phyloP scores from a whole-genome alignment of 2,888 invertebrate genomes.

The Hypselothyrea guttata region DNA sequence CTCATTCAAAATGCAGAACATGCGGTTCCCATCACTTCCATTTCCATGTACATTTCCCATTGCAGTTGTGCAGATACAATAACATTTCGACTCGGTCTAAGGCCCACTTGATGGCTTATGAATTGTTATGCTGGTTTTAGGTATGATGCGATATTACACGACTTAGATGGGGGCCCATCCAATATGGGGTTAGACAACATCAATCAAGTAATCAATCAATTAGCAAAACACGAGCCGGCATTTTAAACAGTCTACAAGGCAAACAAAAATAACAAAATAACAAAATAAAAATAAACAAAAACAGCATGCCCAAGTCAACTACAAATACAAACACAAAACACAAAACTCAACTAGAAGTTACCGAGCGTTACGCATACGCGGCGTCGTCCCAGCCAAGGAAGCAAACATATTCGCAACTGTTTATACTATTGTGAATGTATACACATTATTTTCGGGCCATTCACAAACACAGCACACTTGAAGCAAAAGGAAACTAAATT shows the following conservation, averaged over 20 bases:
- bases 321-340: neutral
- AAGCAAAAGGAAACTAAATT: constrained; percentile 48
- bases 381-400: constrained; percentile 10
- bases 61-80: constrained; percentile 25
- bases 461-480: constrained; percentile 1
- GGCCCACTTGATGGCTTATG: constrained; percentile 23
- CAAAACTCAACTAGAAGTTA: neutral
- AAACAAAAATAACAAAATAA: neutral
- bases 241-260: constrained; percentile 11
- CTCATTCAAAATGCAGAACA: constrained; percentile 28
- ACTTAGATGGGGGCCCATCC: constrained; percentile 3
- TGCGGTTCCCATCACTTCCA: constrained; percentile 9
- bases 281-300: constrained; percentile 1
- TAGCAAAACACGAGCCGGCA: constrained; percentile 12
- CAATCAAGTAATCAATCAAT: constrained; percentile 23
- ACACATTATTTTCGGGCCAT: neutral
- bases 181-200: constrained; percentile 1
- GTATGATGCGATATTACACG: constrained; percentile 1
- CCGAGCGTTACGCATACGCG: constrained; percentile 15
- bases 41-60: constrained; percentile 2
- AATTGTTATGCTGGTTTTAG: constrained; percentile 2
- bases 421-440: constrained; percentile 1
- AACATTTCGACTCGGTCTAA: constrained; percentile 15
- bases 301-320: neutral
- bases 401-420: constrained; percentile 24